These are phyloP conservation scores for Melanostoma scalare DNA, from an alignment of 2,888 invertebrate genomes.

Conservation along the genomic window DNA sequence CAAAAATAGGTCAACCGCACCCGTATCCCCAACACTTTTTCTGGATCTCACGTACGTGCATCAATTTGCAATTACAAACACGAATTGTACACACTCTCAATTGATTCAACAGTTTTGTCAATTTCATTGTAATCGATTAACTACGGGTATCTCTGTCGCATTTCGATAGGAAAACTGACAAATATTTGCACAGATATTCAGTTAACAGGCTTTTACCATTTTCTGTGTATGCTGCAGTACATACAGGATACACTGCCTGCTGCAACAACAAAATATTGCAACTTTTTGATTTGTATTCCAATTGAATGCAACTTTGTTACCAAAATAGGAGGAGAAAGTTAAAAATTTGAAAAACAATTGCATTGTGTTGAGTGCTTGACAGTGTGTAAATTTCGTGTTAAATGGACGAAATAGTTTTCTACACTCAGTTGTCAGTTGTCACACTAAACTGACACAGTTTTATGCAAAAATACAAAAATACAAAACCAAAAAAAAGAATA, in stretches of 20 bases:
- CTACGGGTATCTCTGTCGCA: conserved; percentile 17
- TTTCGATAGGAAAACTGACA: conserved; percentile 20
- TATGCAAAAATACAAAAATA: conserved; percentile 5
- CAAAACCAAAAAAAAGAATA: conserved; percentile 15
- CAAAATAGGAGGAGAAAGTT: conserved; percentile 8
- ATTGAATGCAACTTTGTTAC: not conserved
- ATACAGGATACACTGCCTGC: not conserved
- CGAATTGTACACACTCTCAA: conserved; percentile 36
- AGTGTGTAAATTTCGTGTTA: conserved; percentile 49
- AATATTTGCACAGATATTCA: conserved; percentile 41
- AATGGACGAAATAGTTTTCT: conserved; percentile 48
- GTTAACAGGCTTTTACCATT: conserved; percentile 11
- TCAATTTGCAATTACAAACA: conserved; percentile 67
- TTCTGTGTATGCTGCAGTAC: not conserved
- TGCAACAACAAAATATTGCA: conserved; percentile 25
- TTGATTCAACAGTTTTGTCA: conserved; percentile 59
- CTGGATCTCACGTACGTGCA: conserved; percentile 21
- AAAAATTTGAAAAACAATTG: conserved; percentile 13
- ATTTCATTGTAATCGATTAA: conserved; percentile 55
- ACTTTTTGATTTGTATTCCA: conserved; percentile 47
- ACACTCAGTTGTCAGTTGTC: conserved; percentile 33
- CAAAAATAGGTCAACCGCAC: conserved; percentile 5
- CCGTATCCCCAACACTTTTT: not conserved
- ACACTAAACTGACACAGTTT: conserved; percentile 41
- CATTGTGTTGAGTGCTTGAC: conserved; percentile 45